These are phyloP conservation scores for Chloroceryle inda DNA, from an alignment of 2,797 vertebrate genomes.

Conservation along the genomic window DNA sequence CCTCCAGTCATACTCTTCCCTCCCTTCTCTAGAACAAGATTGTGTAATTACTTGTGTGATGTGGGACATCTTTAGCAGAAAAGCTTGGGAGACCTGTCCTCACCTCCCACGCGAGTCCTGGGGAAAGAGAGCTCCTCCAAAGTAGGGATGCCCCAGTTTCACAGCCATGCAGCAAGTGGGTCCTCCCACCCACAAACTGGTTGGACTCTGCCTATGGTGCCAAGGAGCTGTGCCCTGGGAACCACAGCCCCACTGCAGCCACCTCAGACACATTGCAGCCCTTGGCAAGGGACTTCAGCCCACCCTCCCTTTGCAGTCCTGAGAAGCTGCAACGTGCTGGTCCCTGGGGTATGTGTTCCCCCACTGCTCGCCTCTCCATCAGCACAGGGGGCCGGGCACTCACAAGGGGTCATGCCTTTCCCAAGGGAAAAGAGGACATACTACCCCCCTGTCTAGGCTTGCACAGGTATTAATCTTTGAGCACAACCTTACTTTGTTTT, in stretches of 20 bases:
- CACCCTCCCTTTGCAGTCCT: neutral
- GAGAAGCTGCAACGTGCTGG: neutral
- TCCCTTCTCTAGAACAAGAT: neutral
- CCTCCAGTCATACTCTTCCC: neutral
- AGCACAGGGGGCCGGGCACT: fast-evolving
- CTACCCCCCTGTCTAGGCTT: neutral
- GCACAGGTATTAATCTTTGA: neutral
- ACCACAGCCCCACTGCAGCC: neutral
- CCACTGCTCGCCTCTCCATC: neutral
- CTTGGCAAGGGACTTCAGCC: fast-evolving
- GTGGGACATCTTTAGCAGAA: slow-evolving; percentile 3
- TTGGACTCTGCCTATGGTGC: neutral
- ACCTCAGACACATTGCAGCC: neutral
- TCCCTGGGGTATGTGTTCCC: neutral
- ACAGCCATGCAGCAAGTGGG: neutral
- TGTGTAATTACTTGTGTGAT: neutral
- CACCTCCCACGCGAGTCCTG: neutral
- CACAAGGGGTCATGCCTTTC: neutral
- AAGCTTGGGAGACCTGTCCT: slow-evolving; percentile 22
- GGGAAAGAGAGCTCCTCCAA: neutral
- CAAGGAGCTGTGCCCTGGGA: neutral
- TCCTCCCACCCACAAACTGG: neutral
- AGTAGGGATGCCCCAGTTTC: neutral
- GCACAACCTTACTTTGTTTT: neutral
- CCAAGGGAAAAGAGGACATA: neutral